Evolutionary conservation across 2,113 vertebrate genomes (phyloP).

Genomic region (Pterophyllum scalare): DNA sequence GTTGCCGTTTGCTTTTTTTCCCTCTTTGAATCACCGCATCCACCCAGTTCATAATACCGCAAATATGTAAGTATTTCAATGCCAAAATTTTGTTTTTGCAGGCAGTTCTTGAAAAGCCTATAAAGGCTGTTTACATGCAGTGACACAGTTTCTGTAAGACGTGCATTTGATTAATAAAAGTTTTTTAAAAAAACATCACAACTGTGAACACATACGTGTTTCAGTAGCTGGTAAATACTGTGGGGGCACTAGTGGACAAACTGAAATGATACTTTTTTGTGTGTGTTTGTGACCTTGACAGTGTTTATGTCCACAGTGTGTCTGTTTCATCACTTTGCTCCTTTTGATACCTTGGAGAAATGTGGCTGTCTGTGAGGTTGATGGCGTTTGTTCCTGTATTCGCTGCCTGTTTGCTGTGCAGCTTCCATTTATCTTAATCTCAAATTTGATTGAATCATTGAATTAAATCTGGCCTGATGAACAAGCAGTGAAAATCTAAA

Average conservation of each 20-base stretch:
- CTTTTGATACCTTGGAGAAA: neutral
- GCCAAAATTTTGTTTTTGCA: neutral
- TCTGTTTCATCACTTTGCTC: neutral
- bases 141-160: neutral
- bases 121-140: neutral
- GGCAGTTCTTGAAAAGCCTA: neutral
- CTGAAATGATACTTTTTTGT: neutral
- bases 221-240: neutral
- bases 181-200: neutral
- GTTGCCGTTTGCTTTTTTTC: no score
- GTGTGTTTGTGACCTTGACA: neutral
- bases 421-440: constrained; percentile 29
- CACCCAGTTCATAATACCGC: neutral
- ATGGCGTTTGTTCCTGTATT: neutral
- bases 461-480: constrained; percentile 44
- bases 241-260: neutral
- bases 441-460: constrained; percentile 44
- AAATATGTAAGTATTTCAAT: neutral
- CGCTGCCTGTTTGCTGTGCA: constrained; percentile 5
- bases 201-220: neutral
- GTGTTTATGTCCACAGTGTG: neutral
- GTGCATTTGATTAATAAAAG: neutral
- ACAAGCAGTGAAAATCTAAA: constrained; percentile 32
- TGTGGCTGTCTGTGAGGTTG: neutral
- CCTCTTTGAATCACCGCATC: neutral